Conservation (phyloP, 2,888 invertebrate genomes). For the Acanthosepion pharaonis region DNA sequence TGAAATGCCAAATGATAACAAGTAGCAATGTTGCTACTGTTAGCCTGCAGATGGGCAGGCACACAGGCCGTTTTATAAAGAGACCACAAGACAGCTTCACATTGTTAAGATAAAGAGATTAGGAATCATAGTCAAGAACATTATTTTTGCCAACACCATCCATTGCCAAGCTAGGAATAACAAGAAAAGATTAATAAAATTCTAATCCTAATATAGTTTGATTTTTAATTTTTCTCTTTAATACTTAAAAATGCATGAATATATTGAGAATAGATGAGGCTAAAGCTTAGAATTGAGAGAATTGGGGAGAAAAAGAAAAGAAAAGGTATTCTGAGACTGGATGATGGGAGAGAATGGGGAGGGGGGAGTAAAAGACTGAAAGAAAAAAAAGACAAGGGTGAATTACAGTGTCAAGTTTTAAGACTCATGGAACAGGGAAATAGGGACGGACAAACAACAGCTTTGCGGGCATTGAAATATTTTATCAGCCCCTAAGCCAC, state of each 20-base stretch:
- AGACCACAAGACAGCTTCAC: not conserved
- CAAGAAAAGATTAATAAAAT: not conserved
- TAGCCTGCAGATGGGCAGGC: not conserved
- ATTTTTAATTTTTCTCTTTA: not conserved
- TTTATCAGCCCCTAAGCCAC: not conserved
- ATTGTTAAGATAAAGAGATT: not conserved
- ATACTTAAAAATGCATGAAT: not conserved
- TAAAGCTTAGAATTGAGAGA: not conserved
- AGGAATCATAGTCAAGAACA: not conserved
- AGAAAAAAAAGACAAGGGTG: not conserved
- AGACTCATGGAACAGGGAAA: not conserved
- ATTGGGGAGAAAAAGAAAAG: not conserved
- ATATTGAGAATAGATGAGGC: not conserved
- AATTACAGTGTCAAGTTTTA: not conserved
- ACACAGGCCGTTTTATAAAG: not conserved
- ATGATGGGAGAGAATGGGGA: not conserved
- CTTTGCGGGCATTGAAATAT: not conserved
- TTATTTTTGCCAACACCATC: not conserved
- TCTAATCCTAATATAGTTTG: not conserved
- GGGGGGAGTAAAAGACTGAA: not conserved
- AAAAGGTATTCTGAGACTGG: not conserved
- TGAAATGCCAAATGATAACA: not conserved
- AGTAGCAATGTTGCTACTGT: not conserved
- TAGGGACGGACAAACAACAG: not conserved
- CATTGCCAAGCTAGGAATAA: slow-evolving; percentile 37